Evolutionary conservation across 2,888 invertebrate genomes (phyloP), one percentile per base, ranked within the genome.

Genomic region (Drosophila koepferae): DNA sequence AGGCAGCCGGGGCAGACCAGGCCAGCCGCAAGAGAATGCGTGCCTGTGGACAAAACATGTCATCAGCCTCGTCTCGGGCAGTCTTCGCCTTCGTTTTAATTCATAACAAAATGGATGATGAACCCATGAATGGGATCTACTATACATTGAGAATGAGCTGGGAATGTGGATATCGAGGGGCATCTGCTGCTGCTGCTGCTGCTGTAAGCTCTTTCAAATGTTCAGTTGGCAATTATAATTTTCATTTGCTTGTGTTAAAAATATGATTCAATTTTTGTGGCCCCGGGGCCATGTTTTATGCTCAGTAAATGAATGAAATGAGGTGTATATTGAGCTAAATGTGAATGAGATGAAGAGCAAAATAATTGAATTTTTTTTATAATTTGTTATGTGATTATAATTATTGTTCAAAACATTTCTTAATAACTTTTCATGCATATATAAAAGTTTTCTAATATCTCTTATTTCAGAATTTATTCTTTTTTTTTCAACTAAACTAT

Each of bases 41-140:
- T 89, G 90, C 86, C 89, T 86, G 86, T 86, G 86, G 86, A 86
- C 89, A 90, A 89, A 86, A 86, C 81, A 90, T 86, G 86, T 86
- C 86, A 90, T 75, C 86, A 90, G 87, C 84, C 80, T 83, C 80
- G 86, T 80, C 77, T 79, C 80, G 72, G 63, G 3, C 73, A 77
- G 77, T 77, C 72, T 68, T 68, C 60, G 81, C 77, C 72, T 68
- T 72, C 63, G 81, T 88, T 87, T 88, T 77, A 82, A 86, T 86
- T 86, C 85, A 86, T 86, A 86, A 86, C 72, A 81, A 82, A 82
- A 82, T 79, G 68, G 62, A 81, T 74, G 74, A 71, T 74, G 74
- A 71, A 74, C 80, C 86, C 86, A 86, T 85, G 85, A 85, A 85
- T 85, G 84, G 77, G 77, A 43, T 16, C 60, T n/a, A 18, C 60